A percentile compares a stretch with the other conserved stretches of the same genome.
Conservation (phyloP, 1,140 invertebrate genomes). For the Elymnias hypermnestra region DNA sequence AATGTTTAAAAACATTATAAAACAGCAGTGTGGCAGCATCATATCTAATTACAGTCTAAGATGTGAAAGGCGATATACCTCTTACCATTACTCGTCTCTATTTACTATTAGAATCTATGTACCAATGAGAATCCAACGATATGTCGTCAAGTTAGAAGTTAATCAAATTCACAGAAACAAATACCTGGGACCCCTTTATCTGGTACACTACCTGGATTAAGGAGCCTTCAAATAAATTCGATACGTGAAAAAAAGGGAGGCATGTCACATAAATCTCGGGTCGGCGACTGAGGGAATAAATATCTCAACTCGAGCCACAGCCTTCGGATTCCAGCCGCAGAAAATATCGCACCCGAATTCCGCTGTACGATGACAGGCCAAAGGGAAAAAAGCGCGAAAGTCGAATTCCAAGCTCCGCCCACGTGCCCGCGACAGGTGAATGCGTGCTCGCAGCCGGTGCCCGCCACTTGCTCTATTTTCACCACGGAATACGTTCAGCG, state of each 20-base stretch:
- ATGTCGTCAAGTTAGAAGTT: background rate
- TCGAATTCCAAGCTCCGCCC: slow-evolving; percentile 49
- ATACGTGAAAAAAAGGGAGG: slow-evolving; percentile 27
- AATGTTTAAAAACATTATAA: too few relatives aligned
- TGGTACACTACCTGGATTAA: slow-evolving; percentile 44
- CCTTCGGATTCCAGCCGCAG: slow-evolving; percentile 58
- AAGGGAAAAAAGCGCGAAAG: slow-evolving; percentile 58
- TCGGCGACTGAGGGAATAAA: slow-evolving; percentile 39
- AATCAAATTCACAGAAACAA: background rate
- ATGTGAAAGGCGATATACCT: too few relatives aligned
- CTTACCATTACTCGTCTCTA: too few relatives aligned
- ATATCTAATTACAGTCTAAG: too few relatives aligned
- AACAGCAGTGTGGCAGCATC: too few relatives aligned
- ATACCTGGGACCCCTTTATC: slow-evolving; percentile 12
- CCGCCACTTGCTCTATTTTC: slow-evolving; percentile 47
- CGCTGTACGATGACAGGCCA: slow-evolving; percentile 43
- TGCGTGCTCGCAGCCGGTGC: slow-evolving; percentile 50
- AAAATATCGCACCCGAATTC: slow-evolving; percentile 73
- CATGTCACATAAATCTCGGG: slow-evolving; percentile 47
- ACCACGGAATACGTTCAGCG: slow-evolving; percentile 52
- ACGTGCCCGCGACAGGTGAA: slow-evolving; percentile 60
- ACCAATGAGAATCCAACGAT: too few relatives aligned
- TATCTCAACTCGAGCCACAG: slow-evolving; percentile 51
- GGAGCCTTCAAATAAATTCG: slow-evolving; percentile 42
- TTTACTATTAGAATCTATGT: too few relatives aligned